Conservation (phyloP, 92 coral and sea anemone species). For the Parazoanthus swiftii region DNA sequence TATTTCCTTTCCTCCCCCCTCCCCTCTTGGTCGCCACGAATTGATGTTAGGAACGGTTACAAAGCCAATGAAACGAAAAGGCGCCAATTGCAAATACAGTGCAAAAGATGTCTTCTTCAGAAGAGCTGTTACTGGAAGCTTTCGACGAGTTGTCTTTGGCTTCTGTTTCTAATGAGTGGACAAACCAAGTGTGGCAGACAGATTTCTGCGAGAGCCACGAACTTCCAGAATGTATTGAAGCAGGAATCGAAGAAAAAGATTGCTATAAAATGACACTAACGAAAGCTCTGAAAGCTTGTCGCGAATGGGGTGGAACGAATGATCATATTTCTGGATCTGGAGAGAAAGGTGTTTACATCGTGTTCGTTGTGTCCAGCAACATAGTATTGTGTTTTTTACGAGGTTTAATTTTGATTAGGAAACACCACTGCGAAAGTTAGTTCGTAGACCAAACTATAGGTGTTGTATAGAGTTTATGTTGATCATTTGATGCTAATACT, state of each 20-base stretch:
- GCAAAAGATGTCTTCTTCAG: conserved; percentile 41
- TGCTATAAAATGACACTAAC: conserved; percentile 50
- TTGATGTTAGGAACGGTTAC: conserved; percentile 35
- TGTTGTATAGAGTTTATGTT: too few species aligned
- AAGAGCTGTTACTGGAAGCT: conserved; percentile 60
- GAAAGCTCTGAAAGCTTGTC: conserved; percentile 50
- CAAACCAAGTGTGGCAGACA: conserved; percentile 84
- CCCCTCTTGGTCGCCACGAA: background rate
- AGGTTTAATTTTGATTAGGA: background rate
- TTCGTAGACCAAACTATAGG: too few species aligned
- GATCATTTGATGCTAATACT: too few species aligned
- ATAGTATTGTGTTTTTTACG: background rate
- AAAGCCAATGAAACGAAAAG: background rate
- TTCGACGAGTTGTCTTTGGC: conserved; percentile 64
- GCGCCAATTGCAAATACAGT: background rate
- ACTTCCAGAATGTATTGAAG: conserved; percentile 80
- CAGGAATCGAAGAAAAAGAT: conserved; percentile 47
- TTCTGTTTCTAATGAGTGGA: conserved; percentile 76
- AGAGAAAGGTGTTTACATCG: conserved; percentile 31
- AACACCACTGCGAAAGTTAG: too few species aligned
- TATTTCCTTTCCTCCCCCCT: background rate
- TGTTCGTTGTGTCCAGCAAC: background rate
- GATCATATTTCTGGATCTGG: conserved; percentile 52
- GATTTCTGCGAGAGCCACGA: conserved; percentile 82
- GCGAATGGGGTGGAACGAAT: conserved; percentile 51